Percentiles rank a stretch among this genome's conserved stretches.
phyloP scores from a whole-genome alignment of 2,888 invertebrate species.

The Horisme vitalbata region DNA sequence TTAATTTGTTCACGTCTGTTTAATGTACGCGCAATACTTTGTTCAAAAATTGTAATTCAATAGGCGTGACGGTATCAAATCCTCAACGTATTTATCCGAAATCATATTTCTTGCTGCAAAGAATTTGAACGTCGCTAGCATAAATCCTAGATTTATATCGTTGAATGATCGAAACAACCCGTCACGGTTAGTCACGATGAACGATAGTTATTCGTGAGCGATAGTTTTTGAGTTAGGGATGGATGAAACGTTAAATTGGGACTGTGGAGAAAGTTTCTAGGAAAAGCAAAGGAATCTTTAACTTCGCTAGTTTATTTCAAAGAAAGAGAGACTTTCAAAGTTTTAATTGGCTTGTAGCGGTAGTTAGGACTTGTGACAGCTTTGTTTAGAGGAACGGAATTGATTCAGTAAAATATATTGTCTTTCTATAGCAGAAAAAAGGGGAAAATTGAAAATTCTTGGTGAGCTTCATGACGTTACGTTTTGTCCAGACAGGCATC shows the following conservation, averaged over 20 bases:
- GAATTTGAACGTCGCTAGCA: slow-evolving; percentile 25
- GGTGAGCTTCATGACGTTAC: no score
- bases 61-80: slow-evolving; percentile 1
- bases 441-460: no score
- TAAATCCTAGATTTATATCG: slow-evolving; percentile 29
- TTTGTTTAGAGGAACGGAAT: no score
- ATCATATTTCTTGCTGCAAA: slow-evolving; percentile 11
- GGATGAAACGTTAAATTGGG: background rate
- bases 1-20: background rate
- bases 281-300: no score
- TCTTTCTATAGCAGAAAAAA: no score
- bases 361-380: background rate
- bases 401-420: no score
- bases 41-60: no score
- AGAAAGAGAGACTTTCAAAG: background rate
- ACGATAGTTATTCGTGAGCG: slow-evolving; percentile 10
- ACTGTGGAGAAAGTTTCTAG: no score
- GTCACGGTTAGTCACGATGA: slow-evolving; percentile 9
- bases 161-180: slow-evolving; percentile 23
- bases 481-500: no score
- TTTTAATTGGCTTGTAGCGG: slow-evolving; percentile 4
- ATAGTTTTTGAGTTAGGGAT: slow-evolving; percentile 14
- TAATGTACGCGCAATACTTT: background rate
- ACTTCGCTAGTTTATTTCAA: no score
- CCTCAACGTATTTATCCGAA: slow-evolving; percentile 14